Base-by-base conservation (phyloP, 2,888 invertebrate genomes). In the Eilema sororculum region DNA sequence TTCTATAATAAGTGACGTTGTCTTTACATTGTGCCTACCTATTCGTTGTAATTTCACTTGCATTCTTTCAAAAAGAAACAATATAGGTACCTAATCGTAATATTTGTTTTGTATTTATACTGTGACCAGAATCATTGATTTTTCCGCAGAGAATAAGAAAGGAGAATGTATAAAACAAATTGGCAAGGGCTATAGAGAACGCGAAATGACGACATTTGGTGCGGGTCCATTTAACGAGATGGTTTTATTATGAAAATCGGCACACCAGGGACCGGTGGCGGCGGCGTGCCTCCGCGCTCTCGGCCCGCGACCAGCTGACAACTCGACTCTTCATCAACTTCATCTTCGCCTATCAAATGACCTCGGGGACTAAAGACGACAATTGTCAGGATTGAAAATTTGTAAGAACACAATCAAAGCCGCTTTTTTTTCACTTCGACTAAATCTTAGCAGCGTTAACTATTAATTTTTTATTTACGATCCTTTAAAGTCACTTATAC, bases 171-270 rank as follows among this genome's bases (percentile, higher is more conserved):
- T 84, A 86, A 87, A 89, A 87, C 86, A 90, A 91, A 91, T 91
- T 91, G 90, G 84, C 80, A 77, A 79, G 83, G 83, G 83, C 86
- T 77, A 83, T 79, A 80, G 83, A 83, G 78, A 83, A 78, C 78
- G 80, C 74, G 72, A 77, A 84, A 86, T 81, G 81, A 80, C 81
- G 79, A 80, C 84, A 83, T 86, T 87, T 84, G 86, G 83, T 85
- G 80, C 77, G 88, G 88, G 88, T 86, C 89, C 89, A 90, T 90
- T 92, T 92, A 90, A 86, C 83, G 83, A 82, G 88, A 92, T 90
- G 90, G 89, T 90, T 91, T 91, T 92, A 93, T 92, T 92, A 92
- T 92, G 91, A 92, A 92, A 92, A 93, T 91, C 84, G 87, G 80
- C 71, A 82, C 87, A 77, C 84, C 69, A 84, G 90, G 86, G 88